These are phyloP conservation scores for Sternarchorhynchus goeldii DNA, from an alignment of 2,797 vertebrate genomes.

Conservation along the genomic window DNA sequence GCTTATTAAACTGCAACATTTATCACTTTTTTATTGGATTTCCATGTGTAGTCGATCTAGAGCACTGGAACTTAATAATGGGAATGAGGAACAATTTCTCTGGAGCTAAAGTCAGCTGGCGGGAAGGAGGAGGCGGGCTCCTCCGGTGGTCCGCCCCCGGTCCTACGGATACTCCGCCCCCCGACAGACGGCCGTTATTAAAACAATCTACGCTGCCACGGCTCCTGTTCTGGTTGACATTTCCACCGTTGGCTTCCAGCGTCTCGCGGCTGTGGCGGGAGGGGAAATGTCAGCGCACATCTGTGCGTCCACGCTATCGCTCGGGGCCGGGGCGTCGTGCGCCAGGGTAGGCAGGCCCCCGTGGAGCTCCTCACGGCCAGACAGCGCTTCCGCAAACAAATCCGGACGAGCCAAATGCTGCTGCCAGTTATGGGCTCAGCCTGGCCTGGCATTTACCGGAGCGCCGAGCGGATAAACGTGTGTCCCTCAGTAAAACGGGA, in stretches of 20 bases:
- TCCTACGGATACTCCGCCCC: slow-evolving; percentile 52
- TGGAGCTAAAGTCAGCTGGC: slow-evolving; percentile 19
- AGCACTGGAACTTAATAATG: background rate
- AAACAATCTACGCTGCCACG: slow-evolving; percentile 66
- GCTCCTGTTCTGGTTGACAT: slow-evolving; percentile 71
- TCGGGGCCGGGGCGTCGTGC: slow-evolving; percentile 62
- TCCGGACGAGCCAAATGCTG: slow-evolving; percentile 51
- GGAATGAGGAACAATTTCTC: background rate
- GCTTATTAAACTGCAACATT: background rate
- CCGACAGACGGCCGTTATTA: slow-evolving; percentile 63
- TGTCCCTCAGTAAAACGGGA: slow-evolving; percentile 8
- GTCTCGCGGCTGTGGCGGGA: slow-evolving; percentile 65
- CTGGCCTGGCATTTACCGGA: slow-evolving; percentile 62
- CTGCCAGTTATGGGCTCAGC: slow-evolving; percentile 61
- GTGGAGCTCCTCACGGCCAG: slow-evolving; percentile 49
- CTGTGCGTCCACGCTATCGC: slow-evolving; percentile 75
- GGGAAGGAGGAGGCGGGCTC: slow-evolving; percentile 30
- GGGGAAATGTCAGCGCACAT: slow-evolving; percentile 78
- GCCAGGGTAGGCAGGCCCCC: slow-evolving; percentile 29
- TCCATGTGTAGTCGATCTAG: slow-evolving; percentile 36
- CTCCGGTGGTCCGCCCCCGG: slow-evolving; percentile 55
- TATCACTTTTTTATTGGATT: slow-evolving; percentile 28
- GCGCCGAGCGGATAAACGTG: slow-evolving; percentile 53
- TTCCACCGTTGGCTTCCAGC: slow-evolving; percentile 69
- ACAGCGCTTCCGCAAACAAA: slow-evolving; percentile 47